Percentiles rank a stretch among this genome's conserved stretches.
Conservation (phyloP, 2,113 vertebrate species). For the Saguinus imperator region DNA sequence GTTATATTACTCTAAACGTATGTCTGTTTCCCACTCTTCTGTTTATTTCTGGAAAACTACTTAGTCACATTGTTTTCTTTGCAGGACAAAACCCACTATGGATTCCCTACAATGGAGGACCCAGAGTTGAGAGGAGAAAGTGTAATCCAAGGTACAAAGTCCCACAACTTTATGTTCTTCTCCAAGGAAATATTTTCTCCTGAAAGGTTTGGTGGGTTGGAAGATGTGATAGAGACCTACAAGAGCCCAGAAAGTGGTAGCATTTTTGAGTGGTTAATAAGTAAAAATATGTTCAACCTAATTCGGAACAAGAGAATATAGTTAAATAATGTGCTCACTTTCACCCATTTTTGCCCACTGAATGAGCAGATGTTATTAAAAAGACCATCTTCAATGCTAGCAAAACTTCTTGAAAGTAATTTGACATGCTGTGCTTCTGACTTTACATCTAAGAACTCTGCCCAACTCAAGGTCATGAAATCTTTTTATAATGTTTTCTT, state of each 20-base stretch:
- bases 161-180: not conserved
- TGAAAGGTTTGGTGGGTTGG: not conserved
- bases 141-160: not conserved
- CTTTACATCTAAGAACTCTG: conserved; percentile 3
- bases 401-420: conserved; percentile 37
- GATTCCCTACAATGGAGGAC: not conserved
- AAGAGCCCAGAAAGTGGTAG: not conserved
- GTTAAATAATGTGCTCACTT: conserved; percentile 20
- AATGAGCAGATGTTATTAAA: not conserved
- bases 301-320: not conserved
- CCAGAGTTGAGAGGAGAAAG: not conserved
- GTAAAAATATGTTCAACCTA: not conserved
- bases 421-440: not conserved
- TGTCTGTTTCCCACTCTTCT: not conserved
- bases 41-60: conserved; percentile 15
- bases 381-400: not conserved
- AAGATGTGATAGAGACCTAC: not conserved
- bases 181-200: not conserved
- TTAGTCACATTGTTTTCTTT: not conserved
- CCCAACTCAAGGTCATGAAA: not conserved
- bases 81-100: not conserved
- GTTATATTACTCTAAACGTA: not conserved
- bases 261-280: not conserved
- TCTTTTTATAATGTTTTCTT: not conserved
- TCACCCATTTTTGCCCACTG: not conserved